Conservation (phyloP, 2,797 vertebrate genomes). For the Trachurus trachurus region DNA sequence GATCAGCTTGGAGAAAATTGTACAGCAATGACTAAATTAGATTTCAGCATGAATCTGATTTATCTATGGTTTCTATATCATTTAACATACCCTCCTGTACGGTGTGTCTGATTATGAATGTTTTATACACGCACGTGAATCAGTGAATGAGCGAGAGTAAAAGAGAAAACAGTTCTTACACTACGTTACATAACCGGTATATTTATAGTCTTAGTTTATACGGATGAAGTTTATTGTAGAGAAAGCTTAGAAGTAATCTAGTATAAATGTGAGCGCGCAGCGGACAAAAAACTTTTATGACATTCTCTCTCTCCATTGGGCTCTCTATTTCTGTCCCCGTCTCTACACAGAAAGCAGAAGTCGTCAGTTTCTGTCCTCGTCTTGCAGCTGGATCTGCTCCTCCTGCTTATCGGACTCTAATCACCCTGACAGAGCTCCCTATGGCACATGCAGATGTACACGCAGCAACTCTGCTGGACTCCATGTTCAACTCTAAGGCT, state of each 20-base stretch:
- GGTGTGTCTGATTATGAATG: not conserved
- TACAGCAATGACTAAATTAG: conserved; percentile 38
- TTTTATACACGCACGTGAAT: not conserved
- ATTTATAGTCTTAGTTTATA: conserved; percentile 9
- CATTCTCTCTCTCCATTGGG: conserved; percentile 20
- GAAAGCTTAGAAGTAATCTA: not conserved
- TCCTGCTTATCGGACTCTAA: conserved; percentile 7
- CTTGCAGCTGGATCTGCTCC: conserved; percentile 36
- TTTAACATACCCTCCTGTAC: not conserved
- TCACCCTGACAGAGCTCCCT: conserved; percentile 41
- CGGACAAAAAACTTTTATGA: conserved; percentile 6
- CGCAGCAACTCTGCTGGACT: not conserved
- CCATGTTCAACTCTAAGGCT: not conserved
- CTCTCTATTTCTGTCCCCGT: conserved; percentile 56
- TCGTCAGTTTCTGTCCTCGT: conserved; percentile 22
- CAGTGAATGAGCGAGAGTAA: not conserved
- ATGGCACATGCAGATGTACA: conserved; percentile 19
- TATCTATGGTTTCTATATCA: not conserved
- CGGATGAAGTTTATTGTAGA: not conserved
- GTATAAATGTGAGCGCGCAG: not conserved
- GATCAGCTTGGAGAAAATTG: conserved; percentile 21
- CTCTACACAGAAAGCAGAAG: conserved; percentile 21
- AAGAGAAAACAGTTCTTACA: not conserved
- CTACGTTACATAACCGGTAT: not conserved
- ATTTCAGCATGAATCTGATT: conserved; percentile 46